Evolutionary conservation across 37 sponge, comb jelly and placozoan genomes (phyloP), one percentile per base, ranked within the genome.

Genomic region (Beroe forskalii): DNA sequence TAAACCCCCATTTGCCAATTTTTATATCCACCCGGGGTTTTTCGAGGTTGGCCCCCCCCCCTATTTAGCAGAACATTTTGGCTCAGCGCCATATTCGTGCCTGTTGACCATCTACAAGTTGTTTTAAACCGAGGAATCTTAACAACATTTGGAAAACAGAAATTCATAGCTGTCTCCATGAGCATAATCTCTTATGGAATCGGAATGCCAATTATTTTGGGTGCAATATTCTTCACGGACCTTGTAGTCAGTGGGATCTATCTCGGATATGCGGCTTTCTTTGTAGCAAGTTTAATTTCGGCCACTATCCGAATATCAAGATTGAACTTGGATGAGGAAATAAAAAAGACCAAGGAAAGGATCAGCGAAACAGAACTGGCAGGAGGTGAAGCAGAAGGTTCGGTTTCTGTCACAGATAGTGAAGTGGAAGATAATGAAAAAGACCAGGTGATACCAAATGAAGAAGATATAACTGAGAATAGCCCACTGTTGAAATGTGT

Each of bases 111-210:
- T 38, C 23, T 72, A 14, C 76, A 72, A 72, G 6, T 1, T 14
- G 40, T 72, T 32, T 38, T 72, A 37, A 72, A 36, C 22, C 76
- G 40, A 27, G 76, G 76, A 27, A 36, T 72, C 23, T 38, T 72
- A 4, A 27, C 27, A 20, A 38, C 76, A 17, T 72, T 72, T 72
- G 76, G 76, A 12, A 37, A 32, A 20, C 76, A 72, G 40, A 72
- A 36, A 38, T 72, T 38, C 40, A 72, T 37, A 17, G 76, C 76
- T 38, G 19, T 32, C 22, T 4, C 76, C 6, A 72, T 72, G 76
- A 36, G 22, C 8, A 22, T 36, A 6, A 27, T 27, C 14, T 72
- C 22, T 36, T 72, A 72, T 36, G 76, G 76, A 27, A 38, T 72
- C 6, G 38, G 76, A 38, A 32, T 72, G 1, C 76, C 76, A 23